Evolutionary conservation across 2,888 invertebrate species (phyloP), one percentile per base, ranked within the genome.

Genomic region (Pristionchus entomophagus): DNA sequence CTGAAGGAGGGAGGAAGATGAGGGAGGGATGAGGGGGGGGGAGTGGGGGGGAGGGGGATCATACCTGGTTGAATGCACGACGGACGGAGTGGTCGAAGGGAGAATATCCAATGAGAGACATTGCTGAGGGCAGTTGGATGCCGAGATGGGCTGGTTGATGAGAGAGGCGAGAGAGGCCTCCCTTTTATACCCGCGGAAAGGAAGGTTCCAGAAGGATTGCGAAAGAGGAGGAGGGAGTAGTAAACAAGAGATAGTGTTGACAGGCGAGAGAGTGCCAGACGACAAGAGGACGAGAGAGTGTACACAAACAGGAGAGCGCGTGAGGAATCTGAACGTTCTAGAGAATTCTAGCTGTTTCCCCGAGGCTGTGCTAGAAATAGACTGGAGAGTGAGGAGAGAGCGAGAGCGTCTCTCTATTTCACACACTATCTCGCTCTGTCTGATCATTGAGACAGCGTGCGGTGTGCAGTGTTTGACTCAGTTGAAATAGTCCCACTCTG

Each of bases 241-340:
- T 17, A 17, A 49, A 51, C 32, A 26, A 80, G 51, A 80, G 51
- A 80, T 49, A 22, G 51, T 6, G 26, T 6, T 19, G 22, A 49
- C 19, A n/a, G 8, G 19, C 1, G 80, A 80, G 62, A 62, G 49
- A 49, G 80, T 22, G 41, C 41, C 73, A 73, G 73, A 80, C 80
- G 51, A 80, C 49, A 51, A 80, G 80, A 80, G 80, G 38, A 51
- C 32, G 80, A 51, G 80, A 26, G 80, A 80, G n/a, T 19, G 10
- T 12, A 8, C 0, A 22, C 19, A 51, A 49, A 49, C 29, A 41
- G 51, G 49, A 80, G 80, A 80, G 80, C n/a, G 19, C 41, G 62
- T 12, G 62, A 14, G n/a, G 32, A 32, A 2, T 29, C 1, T 10
- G 32, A 62, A 32, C 32, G 10, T 62, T 62, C 62, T 3, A 26